Evolutionary conservation across 2,888 invertebrate genomes (phyloP).

Genomic region (Cremastinae sp.): DNA sequence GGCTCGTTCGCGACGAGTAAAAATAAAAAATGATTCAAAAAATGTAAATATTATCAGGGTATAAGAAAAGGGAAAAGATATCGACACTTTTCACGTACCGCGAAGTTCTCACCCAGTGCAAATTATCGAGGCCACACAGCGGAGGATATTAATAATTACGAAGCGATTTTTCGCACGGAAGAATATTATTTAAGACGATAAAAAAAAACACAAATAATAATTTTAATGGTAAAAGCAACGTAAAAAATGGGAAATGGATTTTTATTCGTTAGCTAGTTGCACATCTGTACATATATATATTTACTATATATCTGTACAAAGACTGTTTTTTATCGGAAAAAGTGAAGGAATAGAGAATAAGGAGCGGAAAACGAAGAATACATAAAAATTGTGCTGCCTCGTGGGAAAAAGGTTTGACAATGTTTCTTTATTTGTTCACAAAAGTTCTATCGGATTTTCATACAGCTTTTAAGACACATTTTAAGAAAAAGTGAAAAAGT

Average conservation of each 20-base stretch:
- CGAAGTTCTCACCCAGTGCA: slow-evolving; percentile 56
- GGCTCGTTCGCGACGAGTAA: background rate
- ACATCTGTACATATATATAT: slow-evolving; percentile 78
- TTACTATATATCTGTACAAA: slow-evolving; percentile 77
- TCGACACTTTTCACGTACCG: slow-evolving; percentile 66
- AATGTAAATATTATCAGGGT: slow-evolving; percentile 78
- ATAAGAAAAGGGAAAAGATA: slow-evolving; percentile 64
- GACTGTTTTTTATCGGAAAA: slow-evolving; percentile 74
- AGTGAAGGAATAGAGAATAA: slow-evolving; percentile 50
- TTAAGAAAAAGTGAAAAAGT: slow-evolving; percentile 7
- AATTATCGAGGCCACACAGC: slow-evolving; percentile 54
- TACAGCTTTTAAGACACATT: background rate
- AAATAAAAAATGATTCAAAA: slow-evolving; percentile 22
- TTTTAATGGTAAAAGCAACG: background rate
- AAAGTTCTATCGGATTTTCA: background rate
- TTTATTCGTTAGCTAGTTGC: slow-evolving; percentile 75
- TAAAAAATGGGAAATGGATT: slow-evolving; percentile 63
- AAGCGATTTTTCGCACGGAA: slow-evolving; percentile 15
- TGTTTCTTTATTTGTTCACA: background rate
- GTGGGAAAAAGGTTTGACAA: slow-evolving; percentile 6
- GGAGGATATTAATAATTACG: slow-evolving; percentile 37
- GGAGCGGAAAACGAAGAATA: slow-evolving; percentile 28
- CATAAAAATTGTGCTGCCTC: slow-evolving; percentile 18
- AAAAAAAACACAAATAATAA: slow-evolving; percentile 13
- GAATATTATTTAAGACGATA: slow-evolving; percentile 51